Conservation (phyloP, 2,888 invertebrate genomes). For the Coelinius sp. region DNA sequence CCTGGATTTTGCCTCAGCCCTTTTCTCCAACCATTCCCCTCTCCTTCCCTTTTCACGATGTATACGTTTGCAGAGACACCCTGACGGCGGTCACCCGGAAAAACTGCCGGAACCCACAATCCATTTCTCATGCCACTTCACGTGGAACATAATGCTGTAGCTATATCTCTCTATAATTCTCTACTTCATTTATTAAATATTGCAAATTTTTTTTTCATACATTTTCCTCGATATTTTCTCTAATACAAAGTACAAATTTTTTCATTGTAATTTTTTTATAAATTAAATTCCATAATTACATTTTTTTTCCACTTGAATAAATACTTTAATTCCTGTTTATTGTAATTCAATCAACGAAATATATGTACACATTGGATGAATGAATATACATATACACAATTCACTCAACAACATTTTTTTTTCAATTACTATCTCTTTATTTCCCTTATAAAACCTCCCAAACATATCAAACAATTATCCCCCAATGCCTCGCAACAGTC, state of each 20-base stretch:
- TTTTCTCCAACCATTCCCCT: conserved; percentile 16
- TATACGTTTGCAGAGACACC: conserved; percentile 27
- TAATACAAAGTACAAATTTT: too few species aligned
- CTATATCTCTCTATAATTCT: not conserved
- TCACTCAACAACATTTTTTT: too few species aligned
- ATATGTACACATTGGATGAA: too few species aligned
- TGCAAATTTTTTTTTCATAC: not conserved
- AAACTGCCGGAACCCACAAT: conserved; percentile 39
- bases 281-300: too few species aligned
- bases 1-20: conserved; percentile 36
- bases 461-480: not conserved
- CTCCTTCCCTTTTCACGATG: not conserved
- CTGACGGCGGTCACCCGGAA: conserved; percentile 32
- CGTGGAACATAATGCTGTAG: conserved; percentile 7
- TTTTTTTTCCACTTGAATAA: too few species aligned
- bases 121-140: conserved; percentile 33
- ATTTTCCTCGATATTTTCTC: too few species aligned
- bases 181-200: not conserved
- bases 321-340: too few species aligned
- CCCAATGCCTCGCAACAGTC: not conserved
- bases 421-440: too few species aligned
- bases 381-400: too few species aligned
- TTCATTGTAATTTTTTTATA: too few species aligned
- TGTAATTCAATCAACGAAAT: too few species aligned
- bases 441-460: not conserved